Evolutionary conservation across 2,888 invertebrate species (phyloP).

Genomic region (Loripinus fragilis): DNA sequence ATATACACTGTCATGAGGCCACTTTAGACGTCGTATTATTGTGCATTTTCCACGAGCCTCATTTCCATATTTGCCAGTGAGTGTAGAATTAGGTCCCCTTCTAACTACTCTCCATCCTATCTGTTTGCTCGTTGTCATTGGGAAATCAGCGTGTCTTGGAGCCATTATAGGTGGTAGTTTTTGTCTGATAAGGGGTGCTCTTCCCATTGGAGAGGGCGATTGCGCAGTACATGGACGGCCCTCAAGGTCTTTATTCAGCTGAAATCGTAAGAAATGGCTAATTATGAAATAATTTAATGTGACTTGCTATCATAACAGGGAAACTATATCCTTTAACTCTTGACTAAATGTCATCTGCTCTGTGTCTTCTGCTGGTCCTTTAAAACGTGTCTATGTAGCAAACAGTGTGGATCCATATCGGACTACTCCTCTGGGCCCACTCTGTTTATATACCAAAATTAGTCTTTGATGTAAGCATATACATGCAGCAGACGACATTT

Average conservation of each 20-base stretch:
- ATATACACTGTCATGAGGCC: constrained; percentile 57
- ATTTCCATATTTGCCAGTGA: constrained; percentile 47
- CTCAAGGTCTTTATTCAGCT: constrained; percentile 58
- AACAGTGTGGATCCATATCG: too few species aligned
- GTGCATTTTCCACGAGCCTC: constrained; percentile 56
- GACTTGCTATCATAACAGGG: too few species aligned
- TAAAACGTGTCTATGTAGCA: too few species aligned
- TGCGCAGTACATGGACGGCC: constrained; percentile 26
- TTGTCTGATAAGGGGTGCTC: neutral
- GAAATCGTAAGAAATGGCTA: too few species aligned
- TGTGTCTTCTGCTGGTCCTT: too few species aligned
- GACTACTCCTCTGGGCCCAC: too few species aligned
- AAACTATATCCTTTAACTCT: neutral
- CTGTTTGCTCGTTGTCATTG: constrained; percentile 60
- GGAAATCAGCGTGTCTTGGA: constrained; percentile 46
- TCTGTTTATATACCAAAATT: too few species aligned
- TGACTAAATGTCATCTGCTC: too few species aligned
- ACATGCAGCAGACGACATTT: too few species aligned
- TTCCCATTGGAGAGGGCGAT: neutral
- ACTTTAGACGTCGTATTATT: constrained; percentile 57
- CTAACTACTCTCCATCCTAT: constrained; percentile 65
- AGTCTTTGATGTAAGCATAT: too few species aligned
- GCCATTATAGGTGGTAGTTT: constrained; percentile 53
- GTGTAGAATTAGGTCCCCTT: constrained; percentile 31
- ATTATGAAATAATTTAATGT: too few species aligned